Evolutionary conservation across 2,797 vertebrate genomes (phyloP), one percentile per base, ranked within the genome.

Genomic region (Spheniscus humboldti): DNA sequence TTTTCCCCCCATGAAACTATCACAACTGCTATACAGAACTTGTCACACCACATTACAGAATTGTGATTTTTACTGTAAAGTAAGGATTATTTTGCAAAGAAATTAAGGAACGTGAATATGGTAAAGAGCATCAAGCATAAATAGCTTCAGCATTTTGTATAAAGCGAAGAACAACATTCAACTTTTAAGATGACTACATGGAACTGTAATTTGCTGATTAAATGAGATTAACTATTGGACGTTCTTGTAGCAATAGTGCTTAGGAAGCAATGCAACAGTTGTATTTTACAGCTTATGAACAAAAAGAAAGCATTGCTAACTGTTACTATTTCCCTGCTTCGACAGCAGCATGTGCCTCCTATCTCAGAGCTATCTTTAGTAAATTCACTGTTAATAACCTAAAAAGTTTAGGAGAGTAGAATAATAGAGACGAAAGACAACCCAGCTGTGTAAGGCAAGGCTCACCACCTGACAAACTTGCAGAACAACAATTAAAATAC

Each of bases 21-120:
- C 24, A 62, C 23, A 93, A 78, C 19, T 37, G 14, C 18, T 39
- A 52, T 2, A 74, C 2, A 68, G 24, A 92, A 88, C 12, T 41
- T 41, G 8, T 39, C 17, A 57, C 14, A 72, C 9, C 13, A 68
- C 13, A 28, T 28, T 18, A 78, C 3, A 60, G 62, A 37, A 62
- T 2, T 25, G 10, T n/a, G 25, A 39, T 22, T 72, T 71, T 78
- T 56, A 52, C 27, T 33, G 24, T 28, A 27, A 74, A 79, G 9
- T 67, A 73, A 53, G 5, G 52, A 64, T 16, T 68, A n/a, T 53
- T 84, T 90, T 64, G 18, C 23, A 41, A 82, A 74, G 37, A 83
- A 79, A 64, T 30, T n/a, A 62, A 63, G 1, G 0, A 78, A 39
- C 2, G 0, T 33, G 18, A 81, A 68, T 24, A 31, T 4, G 5